These are phyloP conservation scores for Pilophorus perplexus DNA, from an alignment of 2,888 invertebrate species.

Conservation along the genomic window DNA sequence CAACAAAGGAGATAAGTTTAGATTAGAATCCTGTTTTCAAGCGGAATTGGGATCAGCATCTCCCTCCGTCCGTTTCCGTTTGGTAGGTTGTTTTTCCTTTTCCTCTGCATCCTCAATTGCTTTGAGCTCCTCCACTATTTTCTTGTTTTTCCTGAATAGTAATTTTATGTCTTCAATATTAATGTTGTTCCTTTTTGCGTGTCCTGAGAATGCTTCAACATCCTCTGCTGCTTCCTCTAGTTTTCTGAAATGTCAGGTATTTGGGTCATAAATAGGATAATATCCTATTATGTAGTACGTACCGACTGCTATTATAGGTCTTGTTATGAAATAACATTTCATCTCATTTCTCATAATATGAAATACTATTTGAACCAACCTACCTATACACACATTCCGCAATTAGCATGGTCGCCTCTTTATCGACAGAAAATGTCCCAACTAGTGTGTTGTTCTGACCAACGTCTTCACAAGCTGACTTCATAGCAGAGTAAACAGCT, in stretches of 20 bases:
- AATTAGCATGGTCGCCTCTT: slow-evolving; percentile 36
- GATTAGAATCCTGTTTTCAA: too few relatives aligned
- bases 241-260: slow-evolving; percentile 31
- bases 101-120: slow-evolving; percentile 27
- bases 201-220: slow-evolving; percentile 41
- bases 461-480: slow-evolving; percentile 37
- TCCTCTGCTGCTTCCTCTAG: slow-evolving; percentile 40
- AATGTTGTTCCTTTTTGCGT: slow-evolving; percentile 40
- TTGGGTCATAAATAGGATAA: too few relatives aligned
- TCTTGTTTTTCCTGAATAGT: slow-evolving; percentile 40
- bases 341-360: too few relatives aligned
- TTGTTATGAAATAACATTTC: too few relatives aligned
- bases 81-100: slow-evolving; percentile 18
- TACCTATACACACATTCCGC: slow-evolving; percentile 38
- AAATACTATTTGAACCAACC: background rate
- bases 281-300: too few relatives aligned
- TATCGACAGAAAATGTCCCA: slow-evolving; percentile 39
- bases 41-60: background rate
- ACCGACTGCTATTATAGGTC: too few relatives aligned
- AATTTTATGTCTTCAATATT: slow-evolving; percentile 41
- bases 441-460: slow-evolving; percentile 37
- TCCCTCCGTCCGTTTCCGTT: slow-evolving; percentile 14
- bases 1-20: too few relatives aligned
- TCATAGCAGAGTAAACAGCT: slow-evolving; percentile 34
- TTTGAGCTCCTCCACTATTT: slow-evolving; percentile 35